Evolutionary conservation across 2,797 vertebrate species (phyloP).

Genomic region (Petrocephalus schoutedeni): DNA sequence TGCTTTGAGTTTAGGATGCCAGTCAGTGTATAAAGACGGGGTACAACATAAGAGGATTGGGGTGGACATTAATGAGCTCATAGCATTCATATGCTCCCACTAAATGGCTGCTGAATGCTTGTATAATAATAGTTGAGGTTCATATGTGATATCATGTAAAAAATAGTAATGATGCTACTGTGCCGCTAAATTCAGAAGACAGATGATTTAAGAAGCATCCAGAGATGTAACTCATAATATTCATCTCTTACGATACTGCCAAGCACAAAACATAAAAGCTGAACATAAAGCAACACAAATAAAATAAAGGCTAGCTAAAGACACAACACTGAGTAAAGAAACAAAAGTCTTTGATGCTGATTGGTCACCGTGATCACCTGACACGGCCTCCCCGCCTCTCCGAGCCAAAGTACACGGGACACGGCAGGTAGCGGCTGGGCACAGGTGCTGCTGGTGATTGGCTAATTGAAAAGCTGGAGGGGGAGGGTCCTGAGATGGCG

Average conservation of each 20-base stretch:
- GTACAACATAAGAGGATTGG: not conserved
- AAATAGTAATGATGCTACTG: not conserved
- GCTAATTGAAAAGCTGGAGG: slow-evolving; percentile 13
- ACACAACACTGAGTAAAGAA: not conserved
- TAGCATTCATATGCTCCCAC: not conserved
- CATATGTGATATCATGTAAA: not conserved
- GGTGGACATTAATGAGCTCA: not conserved
- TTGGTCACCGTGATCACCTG: not conserved
- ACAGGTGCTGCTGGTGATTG: slow-evolving; percentile 14
- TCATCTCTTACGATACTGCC: not conserved
- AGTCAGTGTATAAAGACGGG: not conserved
- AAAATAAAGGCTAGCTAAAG: too few relatives aligned
- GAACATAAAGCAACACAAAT: not conserved
- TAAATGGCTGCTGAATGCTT: not conserved
- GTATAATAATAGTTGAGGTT: not conserved
- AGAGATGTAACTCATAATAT: not conserved
- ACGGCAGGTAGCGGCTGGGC: not conserved
- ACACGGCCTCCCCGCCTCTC: not conserved
- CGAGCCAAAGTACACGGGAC: not conserved
- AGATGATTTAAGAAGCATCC: not conserved
- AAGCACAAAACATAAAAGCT: not conserved
- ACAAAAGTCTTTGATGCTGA: not conserved
- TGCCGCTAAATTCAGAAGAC: not conserved
- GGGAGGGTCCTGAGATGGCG: not conserved
- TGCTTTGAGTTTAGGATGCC: not conserved